Evolutionary conservation across 2,888 invertebrate species (phyloP).

Genomic region (Pammene aurita): DNA sequence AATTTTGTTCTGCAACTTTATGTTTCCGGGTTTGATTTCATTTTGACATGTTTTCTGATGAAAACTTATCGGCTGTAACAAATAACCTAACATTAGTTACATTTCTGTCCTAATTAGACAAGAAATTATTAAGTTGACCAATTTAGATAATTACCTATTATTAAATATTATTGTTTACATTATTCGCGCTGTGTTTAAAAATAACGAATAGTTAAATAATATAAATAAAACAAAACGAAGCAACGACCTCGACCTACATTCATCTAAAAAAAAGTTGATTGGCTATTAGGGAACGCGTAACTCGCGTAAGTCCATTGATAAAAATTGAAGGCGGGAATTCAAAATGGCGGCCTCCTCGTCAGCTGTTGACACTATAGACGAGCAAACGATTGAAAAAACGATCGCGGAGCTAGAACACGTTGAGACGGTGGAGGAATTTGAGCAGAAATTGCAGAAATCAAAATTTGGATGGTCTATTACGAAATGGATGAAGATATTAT

Average conservation of each 20-base stretch:
- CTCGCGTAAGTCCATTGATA: constrained; percentile 1
- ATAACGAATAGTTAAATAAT: too few species aligned
- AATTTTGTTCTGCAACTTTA: too few species aligned
- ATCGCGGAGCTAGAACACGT: constrained; percentile 59
- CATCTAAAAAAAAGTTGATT: constrained; percentile 2
- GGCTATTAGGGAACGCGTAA: constrained; percentile 7
- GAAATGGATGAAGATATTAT: constrained; percentile 69
- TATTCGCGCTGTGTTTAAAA: too few species aligned
- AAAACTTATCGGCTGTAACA: too few species aligned
- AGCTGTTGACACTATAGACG: constrained; percentile 44
- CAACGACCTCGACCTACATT: background rate
- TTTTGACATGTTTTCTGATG: too few species aligned
- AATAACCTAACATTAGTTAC: too few species aligned
- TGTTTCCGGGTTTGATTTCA: too few species aligned
- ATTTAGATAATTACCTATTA: too few species aligned
- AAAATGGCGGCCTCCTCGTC: constrained; percentile 61
- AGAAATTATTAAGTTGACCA: too few species aligned
- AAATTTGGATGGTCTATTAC: constrained; percentile 62
- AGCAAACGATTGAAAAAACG: constrained; percentile 61
- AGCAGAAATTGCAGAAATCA: constrained; percentile 55
- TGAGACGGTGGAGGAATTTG: constrained; percentile 62
- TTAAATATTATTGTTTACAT: too few species aligned
- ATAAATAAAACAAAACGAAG: background rate
- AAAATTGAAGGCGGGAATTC: constrained; percentile 37
- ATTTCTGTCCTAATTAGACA: too few species aligned